Base-by-base conservation (phyloP, 2,113 vertebrate species). In the Petrocephalus zakoni region DNA sequence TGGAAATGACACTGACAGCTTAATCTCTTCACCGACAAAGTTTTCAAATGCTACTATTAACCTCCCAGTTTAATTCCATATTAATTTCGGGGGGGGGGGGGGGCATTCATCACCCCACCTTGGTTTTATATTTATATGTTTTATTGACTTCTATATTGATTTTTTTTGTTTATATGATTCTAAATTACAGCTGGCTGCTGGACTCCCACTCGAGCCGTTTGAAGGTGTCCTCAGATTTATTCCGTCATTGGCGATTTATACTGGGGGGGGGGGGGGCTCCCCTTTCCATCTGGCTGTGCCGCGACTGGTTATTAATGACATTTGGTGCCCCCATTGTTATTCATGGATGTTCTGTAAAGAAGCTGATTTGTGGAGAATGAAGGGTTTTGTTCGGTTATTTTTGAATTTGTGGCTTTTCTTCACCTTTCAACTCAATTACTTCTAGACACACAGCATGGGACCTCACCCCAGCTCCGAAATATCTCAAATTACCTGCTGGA, bases 91-190 rank as follows among this genome's bases (percentile, higher is more conserved):
- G 78, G 17, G 25, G 88, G 89, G 88, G 87, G n/a, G 19, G 19
- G n/a, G 49, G 25, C 51, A 91, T 90, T 87, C 89, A 91, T 91
- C 90, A 90, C 58, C 85, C 83, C 11, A 68, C 46, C 72, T 37
- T 15, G 15, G 61, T 90, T 91, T 89, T 37, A 91, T 88, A 87
- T 87, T 89, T 78, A 90, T 88, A 89, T 86, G n/a, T 86, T 88
- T 85, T 85, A 92, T 91, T 49, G 90, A 92, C 88, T 91, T 90
- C 53, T 90, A 25, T 75, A 90, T 89, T 88, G 90, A 88, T 88
- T 87, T 88, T 90, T 78, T 89, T 88, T 82, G 52, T 87, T 91
- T 90, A 89, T 89, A 47, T 87, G 82, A 53, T 53, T 86, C 49
- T 42, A 53, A 58, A 88, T 55, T 56, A 86, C 42, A 5, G 51